Conservation (phyloP, 2,888 invertebrate genomes). For the Eugnorisma glareosa region DNA sequence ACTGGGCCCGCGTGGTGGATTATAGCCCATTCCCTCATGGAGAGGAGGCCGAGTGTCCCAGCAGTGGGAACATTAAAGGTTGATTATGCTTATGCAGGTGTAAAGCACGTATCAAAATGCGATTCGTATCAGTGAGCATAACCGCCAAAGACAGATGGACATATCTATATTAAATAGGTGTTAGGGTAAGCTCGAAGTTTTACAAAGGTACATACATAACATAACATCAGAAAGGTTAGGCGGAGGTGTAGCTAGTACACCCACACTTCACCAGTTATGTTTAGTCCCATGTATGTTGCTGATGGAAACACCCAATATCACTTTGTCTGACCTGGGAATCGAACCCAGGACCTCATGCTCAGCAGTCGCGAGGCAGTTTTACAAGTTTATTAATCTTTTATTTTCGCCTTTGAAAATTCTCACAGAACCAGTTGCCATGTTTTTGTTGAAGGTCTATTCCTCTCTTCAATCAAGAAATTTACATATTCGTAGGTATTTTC, state of each 20-base stretch:
- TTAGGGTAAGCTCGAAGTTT: neutral
- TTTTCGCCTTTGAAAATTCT: neutral
- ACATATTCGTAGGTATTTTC: neutral
- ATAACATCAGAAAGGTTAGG: too few species aligned
- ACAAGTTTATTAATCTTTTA: neutral
- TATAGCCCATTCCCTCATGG: too few species aligned
- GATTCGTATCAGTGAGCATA: neutral
- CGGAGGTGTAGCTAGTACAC: too few species aligned
- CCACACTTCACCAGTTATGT: too few species aligned
- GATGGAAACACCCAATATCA: too few species aligned
- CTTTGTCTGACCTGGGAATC: too few species aligned
- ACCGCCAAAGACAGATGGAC: neutral
- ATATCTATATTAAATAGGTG: neutral
- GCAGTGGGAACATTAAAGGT: too few species aligned
- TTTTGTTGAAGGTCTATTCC: neutral
- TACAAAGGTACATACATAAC: neutral
- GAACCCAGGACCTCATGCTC: too few species aligned
- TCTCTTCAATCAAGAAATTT: neutral
- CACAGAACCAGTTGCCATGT: neutral
- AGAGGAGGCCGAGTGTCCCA: too few species aligned
- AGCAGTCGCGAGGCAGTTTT: neutral
- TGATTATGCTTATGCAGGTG: too few species aligned
- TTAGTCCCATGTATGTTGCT: too few species aligned
- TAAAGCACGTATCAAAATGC: neutral
- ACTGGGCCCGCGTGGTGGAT: too few species aligned